phyloP scores from a whole-genome alignment of 2,113 vertebrate species.

The Turdus rufiventris region DNA sequence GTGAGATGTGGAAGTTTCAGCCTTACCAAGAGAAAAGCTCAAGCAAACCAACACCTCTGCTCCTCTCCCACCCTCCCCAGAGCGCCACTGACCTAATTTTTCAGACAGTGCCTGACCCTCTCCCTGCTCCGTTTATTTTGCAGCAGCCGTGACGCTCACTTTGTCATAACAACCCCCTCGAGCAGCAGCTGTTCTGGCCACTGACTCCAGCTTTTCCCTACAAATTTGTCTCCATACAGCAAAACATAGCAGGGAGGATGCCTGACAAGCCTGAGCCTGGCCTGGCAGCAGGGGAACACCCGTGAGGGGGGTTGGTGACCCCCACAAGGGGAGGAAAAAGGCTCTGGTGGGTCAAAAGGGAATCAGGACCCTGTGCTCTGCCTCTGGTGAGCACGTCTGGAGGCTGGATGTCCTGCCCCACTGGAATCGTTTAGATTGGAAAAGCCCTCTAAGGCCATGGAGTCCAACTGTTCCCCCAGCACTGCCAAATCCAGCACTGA shows the following conservation, averaged over 20 bases:
- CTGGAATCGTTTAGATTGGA: neutral
- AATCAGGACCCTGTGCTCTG: rapidly evolving
- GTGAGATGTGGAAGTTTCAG: neutral
- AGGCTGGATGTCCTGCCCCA: neutral
- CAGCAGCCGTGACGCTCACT: rapidly evolving
- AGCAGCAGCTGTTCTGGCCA: neutral
- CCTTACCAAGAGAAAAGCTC: neutral
- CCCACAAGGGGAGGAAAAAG: neutral
- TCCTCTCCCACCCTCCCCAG: neutral
- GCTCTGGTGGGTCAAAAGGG: neutral
- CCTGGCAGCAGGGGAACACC: neutral
- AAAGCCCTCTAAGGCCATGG: neutral
- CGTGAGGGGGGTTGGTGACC: neutral
- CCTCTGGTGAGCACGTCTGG: neutral
- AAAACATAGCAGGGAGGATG: rapidly evolving
- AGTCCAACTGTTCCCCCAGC: neutral
- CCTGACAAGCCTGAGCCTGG: neutral
- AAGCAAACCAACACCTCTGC: neutral
- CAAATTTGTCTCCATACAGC: rapidly evolving
- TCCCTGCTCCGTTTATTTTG: neutral
- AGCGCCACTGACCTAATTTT: neutral
- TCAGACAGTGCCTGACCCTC: rapidly evolving
- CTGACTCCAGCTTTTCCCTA: neutral
- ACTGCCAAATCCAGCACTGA: neutral
- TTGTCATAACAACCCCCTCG: neutral